phyloP scores from a whole-genome alignment of 2,797 vertebrate species.

The Sebastes steindachneri region DNA sequence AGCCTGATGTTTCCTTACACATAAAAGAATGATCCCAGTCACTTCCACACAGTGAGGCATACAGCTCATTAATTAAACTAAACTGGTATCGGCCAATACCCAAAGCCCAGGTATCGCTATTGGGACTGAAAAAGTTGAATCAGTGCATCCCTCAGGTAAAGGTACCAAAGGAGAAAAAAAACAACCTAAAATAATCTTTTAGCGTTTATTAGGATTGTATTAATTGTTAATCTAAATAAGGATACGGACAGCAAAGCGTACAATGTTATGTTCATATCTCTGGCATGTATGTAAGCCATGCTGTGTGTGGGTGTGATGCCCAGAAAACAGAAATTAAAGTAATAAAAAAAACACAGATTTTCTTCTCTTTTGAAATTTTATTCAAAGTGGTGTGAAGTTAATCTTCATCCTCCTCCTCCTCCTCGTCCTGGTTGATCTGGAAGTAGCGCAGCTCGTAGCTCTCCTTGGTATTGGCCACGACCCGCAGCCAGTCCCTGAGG shows the following conservation, averaged over 20 bases:
- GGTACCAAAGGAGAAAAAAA: not conserved
- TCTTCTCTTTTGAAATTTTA: constrained; percentile 81
- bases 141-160: not conserved
- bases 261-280: not conserved
- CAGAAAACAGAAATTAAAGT: not conserved
- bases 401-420: constrained; percentile 94
- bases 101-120: too few relatives aligned
- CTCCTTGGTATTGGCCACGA: constrained; percentile 96
- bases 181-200: too few relatives aligned
- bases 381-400: constrained; percentile 85
- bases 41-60: too few relatives aligned
- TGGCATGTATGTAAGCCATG: not conserved
- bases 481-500: constrained; percentile 93
- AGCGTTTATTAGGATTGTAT: not conserved
- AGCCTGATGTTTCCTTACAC: too few relatives aligned
- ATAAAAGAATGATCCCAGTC: too few relatives aligned
- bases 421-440: constrained; percentile 98
- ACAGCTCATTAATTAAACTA: too few relatives aligned
- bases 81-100: too few relatives aligned
- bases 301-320: fast-evolving
- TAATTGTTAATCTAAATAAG: not conserved
- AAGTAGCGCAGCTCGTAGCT: constrained; percentile 97
- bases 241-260: not conserved
- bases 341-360: constrained; percentile 29
- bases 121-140: too few relatives aligned